Evolutionary conservation across 2,797 vertebrate genomes (phyloP).

Genomic region (Dryobates pubescens): DNA sequence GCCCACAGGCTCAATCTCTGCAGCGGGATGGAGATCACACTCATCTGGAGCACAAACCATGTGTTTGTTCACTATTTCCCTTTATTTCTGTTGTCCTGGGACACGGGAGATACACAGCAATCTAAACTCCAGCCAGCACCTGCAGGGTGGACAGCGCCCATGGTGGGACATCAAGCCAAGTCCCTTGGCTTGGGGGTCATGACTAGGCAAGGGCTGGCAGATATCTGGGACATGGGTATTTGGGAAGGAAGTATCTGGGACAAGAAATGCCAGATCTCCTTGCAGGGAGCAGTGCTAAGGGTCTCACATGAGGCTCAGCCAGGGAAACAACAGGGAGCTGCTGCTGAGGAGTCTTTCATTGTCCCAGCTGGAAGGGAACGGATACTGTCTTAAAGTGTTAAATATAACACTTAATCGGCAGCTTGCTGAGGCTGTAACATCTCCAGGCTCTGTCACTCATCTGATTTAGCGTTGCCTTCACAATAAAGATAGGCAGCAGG

Average conservation of each 20-base stretch:
- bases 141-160: neutral
- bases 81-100: neutral
- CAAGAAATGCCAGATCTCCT: neutral
- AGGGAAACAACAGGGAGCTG: neutral
- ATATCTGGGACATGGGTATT: neutral
- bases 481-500: neutral
- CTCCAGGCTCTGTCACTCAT: neutral
- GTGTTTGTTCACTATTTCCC: neutral
- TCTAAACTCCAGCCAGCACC: fast-evolving
- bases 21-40: neutral
- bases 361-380: neutral
- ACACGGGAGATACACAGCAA: fast-evolving
- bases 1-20: neutral
- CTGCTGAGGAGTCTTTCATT: neutral
- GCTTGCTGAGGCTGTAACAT: neutral
- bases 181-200: neutral
- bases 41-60: constrained; percentile 16
- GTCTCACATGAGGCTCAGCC: neutral
- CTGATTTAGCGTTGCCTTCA: neutral
- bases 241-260: neutral
- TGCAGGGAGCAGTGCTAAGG: neutral
- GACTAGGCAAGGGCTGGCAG: fast-evolving
- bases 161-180: neutral
- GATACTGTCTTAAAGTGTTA: constrained; percentile 27
- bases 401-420: constrained; percentile 44